phyloP scores from a whole-genome alignment of 2,113 vertebrate species.

The Globicephala melas region DNA sequence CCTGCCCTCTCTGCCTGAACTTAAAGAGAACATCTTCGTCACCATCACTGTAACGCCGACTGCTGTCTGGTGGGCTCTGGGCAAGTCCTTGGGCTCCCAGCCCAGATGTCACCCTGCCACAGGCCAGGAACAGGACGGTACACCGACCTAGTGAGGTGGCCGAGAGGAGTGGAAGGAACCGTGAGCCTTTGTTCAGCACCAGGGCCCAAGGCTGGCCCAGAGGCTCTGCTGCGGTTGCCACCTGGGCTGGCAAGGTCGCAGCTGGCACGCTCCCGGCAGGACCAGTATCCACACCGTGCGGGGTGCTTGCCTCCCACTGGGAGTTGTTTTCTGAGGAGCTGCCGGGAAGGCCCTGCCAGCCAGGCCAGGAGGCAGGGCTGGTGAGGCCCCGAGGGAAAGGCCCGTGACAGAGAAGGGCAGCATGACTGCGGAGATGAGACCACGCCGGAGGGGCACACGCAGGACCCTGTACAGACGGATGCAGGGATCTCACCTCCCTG shows the following conservation, averaged over 20 bases:
- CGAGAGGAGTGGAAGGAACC: neutral
- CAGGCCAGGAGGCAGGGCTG: neutral
- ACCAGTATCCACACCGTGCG: neutral
- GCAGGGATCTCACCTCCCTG: rapidly evolving
- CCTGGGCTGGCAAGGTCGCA: neutral
- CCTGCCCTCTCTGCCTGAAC: neutral
- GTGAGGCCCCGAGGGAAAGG: neutral
- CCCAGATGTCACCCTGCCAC: neutral
- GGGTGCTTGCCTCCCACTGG: too few relatives aligned
- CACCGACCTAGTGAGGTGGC: too few relatives aligned
- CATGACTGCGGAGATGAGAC: neutral
- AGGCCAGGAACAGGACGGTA: neutral
- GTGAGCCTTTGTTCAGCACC: neutral
- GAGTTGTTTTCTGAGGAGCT: neutral
- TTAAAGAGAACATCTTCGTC: neutral
- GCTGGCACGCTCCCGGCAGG: neutral
- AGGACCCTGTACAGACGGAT: neutral
- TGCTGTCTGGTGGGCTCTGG: neutral
- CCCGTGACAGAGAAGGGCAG: neutral
- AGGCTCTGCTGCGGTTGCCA: neutral
- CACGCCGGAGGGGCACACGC: neutral
- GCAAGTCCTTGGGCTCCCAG: too few relatives aligned
- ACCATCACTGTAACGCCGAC: neutral
- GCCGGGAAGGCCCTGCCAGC: neutral
- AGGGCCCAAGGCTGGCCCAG: neutral